phyloP scores from a whole-genome alignment of 2,113 vertebrate species.

The Phocoena sinus region DNA sequence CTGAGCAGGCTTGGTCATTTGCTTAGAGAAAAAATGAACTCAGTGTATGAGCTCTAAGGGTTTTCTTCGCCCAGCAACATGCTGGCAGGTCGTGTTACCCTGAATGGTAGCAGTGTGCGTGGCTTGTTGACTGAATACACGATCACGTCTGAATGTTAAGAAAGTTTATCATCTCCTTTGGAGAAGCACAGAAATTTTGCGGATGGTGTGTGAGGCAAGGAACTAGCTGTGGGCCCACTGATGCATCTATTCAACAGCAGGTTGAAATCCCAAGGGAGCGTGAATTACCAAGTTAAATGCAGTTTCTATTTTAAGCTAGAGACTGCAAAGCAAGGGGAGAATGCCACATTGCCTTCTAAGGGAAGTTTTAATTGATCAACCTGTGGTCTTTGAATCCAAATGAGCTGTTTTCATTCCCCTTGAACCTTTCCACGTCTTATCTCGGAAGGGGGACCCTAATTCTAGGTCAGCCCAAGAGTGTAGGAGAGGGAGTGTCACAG shows the following conservation, averaged over 20 bases:
- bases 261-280: conserved; percentile 48
- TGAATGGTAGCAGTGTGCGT: not conserved
- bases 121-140: conserved; percentile 38
- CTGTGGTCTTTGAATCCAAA: conserved; percentile 43
- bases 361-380: conserved; percentile 46
- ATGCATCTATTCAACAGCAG: conserved; percentile 3
- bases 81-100: not conserved
- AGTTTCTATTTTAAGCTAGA: conserved; percentile 56
- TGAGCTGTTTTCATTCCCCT: conserved; percentile 27
- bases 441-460: not conserved
- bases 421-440: not conserved
- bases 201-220: conserved; percentile 12
- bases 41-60: not conserved
- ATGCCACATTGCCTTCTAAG: conserved; percentile 20
- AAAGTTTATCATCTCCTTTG: not conserved
- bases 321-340: conserved; percentile 33
- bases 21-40: conserved; percentile 35
- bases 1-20: conserved; percentile 38
- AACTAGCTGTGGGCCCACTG: conserved; percentile 3
- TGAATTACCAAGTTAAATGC: conserved; percentile 62
- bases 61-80: conserved; percentile 12
- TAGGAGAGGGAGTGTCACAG: not conserved
- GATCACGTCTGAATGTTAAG: not conserved
- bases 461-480: conserved; percentile 20
- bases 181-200: conserved; percentile 26